Base-by-base conservation (phyloP, 92 coral and sea anemone species). In the Bergia puertoricense region DNA sequence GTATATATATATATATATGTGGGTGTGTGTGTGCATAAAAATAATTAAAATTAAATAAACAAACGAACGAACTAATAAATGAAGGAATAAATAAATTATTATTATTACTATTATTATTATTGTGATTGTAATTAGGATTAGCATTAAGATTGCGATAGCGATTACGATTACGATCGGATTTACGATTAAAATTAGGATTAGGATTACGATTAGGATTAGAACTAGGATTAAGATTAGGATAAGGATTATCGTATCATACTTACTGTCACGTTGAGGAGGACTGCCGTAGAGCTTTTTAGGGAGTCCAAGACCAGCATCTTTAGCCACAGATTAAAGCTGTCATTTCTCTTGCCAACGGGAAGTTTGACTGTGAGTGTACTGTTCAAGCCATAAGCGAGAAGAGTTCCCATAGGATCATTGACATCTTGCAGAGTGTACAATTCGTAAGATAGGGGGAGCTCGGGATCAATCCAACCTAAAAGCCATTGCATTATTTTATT, bases 261-360 rank as follows among this genome's bases (percentile, higher is more conserved):
- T 62, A 62, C 85, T 20, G 85, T 81, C 11, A 81, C 74, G 54
- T 81, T 81, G 73, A 81, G 50, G 73, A 22, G 62, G 10, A 81
- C 85, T 41, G 20, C 22, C 1, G 85, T 41, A 13, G 7, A 81
- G 20, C 73, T 37, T 37, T 23, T 59, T 41, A 81, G 45, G 11
- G 74, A 14, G 18, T 81, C 85, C 30, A 59, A 40, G 30, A 81
- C 85, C 14, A 81, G 20, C 45, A 81, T 3, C 48, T 81, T 81
- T 41, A 62, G 3, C 56, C 73, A 59, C 42, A 81, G 73, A 4
- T 39, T 57, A 50, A 37, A 30, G 0, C 30, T 30, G 30, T 30
- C 30, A 30, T 30, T 30, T 30, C 30, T 30, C 30, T 59, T 40
- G 71, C 85, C 85, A 22, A 59, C 37, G 72, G 85, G 85, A 40